Conservation (phyloP, 2,797 vertebrate genomes). For the Acanthurus leucopareius region DNA sequence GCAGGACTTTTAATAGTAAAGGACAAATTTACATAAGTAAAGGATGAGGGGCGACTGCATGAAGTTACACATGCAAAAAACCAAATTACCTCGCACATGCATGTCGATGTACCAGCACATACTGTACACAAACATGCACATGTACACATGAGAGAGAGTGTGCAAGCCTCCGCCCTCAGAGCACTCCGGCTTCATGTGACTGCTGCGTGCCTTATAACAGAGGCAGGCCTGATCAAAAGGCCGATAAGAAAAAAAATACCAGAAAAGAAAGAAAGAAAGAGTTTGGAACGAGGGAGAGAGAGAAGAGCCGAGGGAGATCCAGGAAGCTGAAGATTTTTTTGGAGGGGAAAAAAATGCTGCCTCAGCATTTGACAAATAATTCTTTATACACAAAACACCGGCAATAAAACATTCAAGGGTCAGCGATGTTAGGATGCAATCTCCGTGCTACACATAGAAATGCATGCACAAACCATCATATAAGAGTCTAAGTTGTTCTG, state of each 20-base stretch:
- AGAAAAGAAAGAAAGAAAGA: slow-evolving; percentile 29
- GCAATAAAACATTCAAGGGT: slow-evolving; percentile 1
- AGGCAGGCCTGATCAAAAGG: slow-evolving; percentile 56
- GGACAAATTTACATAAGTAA: neutral
- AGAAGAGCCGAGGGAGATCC: neutral
- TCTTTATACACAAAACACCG: neutral
- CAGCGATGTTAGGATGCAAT: neutral
- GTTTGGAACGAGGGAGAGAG: neutral
- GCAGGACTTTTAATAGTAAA: neutral
- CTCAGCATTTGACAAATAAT: slow-evolving; percentile 21
- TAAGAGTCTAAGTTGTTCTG: slow-evolving; percentile 1
- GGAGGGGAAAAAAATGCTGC: neutral
- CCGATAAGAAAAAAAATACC: slow-evolving; percentile 36
- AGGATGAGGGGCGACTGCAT: neutral
- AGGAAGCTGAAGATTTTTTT: neutral
- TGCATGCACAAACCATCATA: slow-evolving; percentile 5
- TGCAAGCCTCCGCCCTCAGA: slow-evolving; percentile 23
- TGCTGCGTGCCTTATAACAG: slow-evolving; percentile 55
- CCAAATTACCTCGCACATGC: neutral
- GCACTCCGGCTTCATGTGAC: slow-evolving; percentile 62
- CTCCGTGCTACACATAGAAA: neutral
- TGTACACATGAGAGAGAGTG: slow-evolving; percentile 7
- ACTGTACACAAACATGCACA: slow-evolving; percentile 25
- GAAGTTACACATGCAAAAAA: neutral
- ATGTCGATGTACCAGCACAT: slow-evolving; percentile 5